These are phyloP conservation scores for Incurvaria masculella DNA, from an alignment of 2,888 invertebrate species.

Conservation along the genomic window DNA sequence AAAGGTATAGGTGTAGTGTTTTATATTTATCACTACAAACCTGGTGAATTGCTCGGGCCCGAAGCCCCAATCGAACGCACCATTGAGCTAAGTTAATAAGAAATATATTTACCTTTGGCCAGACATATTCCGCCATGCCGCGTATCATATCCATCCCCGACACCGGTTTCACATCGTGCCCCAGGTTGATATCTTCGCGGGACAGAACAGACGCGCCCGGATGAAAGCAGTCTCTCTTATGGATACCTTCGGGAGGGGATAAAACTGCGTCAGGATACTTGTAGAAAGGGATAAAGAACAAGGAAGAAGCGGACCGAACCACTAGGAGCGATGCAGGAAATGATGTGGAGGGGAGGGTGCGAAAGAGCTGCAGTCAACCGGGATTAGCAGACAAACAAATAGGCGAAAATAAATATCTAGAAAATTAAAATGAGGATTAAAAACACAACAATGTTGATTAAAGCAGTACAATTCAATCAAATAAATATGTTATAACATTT, in stretches of 20 bases:
- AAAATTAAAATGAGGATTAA: conserved; percentile 5
- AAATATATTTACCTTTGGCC: conserved; percentile 74
- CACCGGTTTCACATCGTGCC: conserved; percentile 56
- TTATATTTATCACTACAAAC: too few species aligned
- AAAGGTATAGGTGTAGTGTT: too few species aligned
- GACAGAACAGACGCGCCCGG: conserved; percentile 74
- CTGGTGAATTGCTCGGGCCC: too few species aligned
- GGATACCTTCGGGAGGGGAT: conserved; percentile 46
- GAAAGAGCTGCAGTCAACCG: conserved; percentile 47
- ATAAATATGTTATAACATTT: too few species aligned
- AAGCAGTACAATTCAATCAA: too few species aligned
- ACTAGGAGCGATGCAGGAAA: neutral
- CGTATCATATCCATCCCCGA: conserved; percentile 75
- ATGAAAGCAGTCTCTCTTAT: conserved; percentile 85
- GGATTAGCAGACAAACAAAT: conserved; percentile 32
- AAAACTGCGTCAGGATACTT: conserved; percentile 22
- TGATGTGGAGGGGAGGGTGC: conserved; percentile 12
- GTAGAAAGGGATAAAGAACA: conserved; percentile 13
- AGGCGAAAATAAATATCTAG: conserved; percentile 13
- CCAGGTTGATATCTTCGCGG: conserved; percentile 61
- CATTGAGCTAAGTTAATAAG: too few species aligned
- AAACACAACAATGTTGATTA: too few species aligned
- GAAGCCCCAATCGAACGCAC: too few species aligned
- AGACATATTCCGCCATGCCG: conserved; percentile 89
- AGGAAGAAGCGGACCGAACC: neutral